phyloP scores from a whole-genome alignment of 1,140 invertebrate species.

The Physella acuta region DNA sequence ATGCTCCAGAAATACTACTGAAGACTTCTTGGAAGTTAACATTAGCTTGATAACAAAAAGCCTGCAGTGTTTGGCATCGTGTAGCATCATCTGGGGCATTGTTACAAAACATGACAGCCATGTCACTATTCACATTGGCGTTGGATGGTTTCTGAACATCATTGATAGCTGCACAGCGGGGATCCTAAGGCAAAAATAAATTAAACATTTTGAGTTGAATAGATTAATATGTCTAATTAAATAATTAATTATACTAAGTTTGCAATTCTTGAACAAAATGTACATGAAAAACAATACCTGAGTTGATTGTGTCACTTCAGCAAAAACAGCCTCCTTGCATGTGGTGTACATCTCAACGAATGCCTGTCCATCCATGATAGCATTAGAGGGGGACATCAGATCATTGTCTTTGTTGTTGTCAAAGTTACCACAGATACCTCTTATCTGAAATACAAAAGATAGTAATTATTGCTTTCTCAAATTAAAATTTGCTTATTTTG shows the following conservation, averaged over 20 bases:
- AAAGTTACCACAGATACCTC: conserved; percentile 17
- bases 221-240: neutral
- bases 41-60: neutral
- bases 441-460: neutral
- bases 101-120: neutral
- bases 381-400: neutral
- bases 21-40: neutral
- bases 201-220: neutral
- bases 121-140: neutral
- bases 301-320: neutral
- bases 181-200: neutral
- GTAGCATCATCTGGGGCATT: neutral
- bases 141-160: neutral
- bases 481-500: too few species aligned
- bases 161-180: neutral
- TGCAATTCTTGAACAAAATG: neutral
- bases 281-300: too few species aligned
- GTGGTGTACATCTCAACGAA: neutral
- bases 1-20: neutral
- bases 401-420: conserved; percentile 20
- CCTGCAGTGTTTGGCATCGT: neutral
- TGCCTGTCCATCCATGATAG: neutral
- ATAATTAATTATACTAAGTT: neutral
- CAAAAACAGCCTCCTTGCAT: neutral
- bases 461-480: neutral